Conservation (phyloP, 2,113 vertebrate species). For the Echinops telfairi region DNA sequence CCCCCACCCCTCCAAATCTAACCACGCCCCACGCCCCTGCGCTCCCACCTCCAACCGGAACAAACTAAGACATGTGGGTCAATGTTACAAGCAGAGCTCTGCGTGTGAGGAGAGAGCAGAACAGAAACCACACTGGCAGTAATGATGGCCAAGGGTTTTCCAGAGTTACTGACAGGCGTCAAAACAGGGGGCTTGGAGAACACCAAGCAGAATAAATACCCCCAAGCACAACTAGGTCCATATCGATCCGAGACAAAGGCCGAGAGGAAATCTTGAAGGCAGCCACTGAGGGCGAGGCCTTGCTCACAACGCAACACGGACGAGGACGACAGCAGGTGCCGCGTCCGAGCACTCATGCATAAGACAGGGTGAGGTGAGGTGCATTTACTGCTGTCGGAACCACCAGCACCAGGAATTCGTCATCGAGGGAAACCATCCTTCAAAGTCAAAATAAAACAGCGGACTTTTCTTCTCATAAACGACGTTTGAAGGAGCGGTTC, state of each 20-base stretch:
- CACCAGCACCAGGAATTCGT: background rate
- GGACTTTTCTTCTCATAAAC: background rate
- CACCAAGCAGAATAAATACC: background rate
- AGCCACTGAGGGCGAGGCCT: no score
- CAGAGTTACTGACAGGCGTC: background rate
- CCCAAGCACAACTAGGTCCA: background rate
- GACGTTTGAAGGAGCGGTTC: no score
- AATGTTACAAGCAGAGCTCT: background rate
- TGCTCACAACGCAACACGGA: background rate
- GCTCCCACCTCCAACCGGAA: no score
- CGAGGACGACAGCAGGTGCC: background rate
- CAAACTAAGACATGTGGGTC: no score
- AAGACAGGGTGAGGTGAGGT: no score
- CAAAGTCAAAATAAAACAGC: background rate
- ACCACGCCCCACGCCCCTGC: no score
- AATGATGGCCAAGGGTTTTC: background rate
- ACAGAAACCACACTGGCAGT: background rate
- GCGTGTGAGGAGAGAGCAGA: background rate
- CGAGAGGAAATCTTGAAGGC: background rate
- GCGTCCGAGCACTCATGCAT: no score
- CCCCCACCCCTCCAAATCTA: background rate
- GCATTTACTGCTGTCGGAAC: no score
- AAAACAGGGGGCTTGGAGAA: background rate
- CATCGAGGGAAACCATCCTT: background rate
- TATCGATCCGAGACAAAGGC: background rate